A percentile compares a stretch with the other conserved stretches of the same genome.
phyloP scores from a whole-genome alignment of 2,888 invertebrate genomes.

The Harpalus rubripes region DNA sequence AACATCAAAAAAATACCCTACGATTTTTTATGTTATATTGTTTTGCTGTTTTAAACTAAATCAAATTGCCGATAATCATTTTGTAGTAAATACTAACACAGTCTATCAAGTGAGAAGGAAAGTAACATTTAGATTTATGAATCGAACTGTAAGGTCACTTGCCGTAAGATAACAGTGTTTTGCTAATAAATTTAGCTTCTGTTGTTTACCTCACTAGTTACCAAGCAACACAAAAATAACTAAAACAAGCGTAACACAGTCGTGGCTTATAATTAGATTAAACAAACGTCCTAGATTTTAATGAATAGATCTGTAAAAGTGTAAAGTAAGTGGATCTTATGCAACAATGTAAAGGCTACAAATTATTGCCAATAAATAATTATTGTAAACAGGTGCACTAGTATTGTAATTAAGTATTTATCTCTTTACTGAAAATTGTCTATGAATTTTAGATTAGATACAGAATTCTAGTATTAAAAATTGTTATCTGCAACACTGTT shows the following conservation, averaged over 20 bases:
- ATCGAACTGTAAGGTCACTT: slow-evolving; percentile 1
- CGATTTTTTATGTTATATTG: too few species aligned
- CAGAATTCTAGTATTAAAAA: background rate
- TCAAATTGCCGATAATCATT: too few species aligned
- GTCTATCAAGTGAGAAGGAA: background rate
- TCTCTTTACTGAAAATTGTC: background rate
- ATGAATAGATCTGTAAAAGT: background rate
- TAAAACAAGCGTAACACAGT: slow-evolving; percentile 16
- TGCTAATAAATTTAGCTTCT: slow-evolving; percentile 6
- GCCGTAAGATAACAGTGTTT: slow-evolving; percentile 23
- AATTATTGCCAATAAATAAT: background rate
- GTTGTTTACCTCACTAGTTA: slow-evolving; percentile 11
- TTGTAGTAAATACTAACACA: too few species aligned
- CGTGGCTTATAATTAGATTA: slow-evolving; percentile 2
- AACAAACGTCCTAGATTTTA: slow-evolving; percentile 12
- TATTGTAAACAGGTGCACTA: background rate
- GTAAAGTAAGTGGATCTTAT: background rate
- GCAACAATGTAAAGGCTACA: background rate
- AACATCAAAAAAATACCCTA: too few species aligned
- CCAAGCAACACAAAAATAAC: slow-evolving; percentile 8
- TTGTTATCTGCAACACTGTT: background rate
- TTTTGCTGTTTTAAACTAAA: too few species aligned
- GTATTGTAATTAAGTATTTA: background rate
- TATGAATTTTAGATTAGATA: slow-evolving; percentile 1
- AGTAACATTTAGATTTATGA: slow-evolving; percentile 16